These are phyloP conservation scores for Myopa tessellatipennis DNA, from an alignment of 2,888 invertebrate genomes.

Conservation along the genomic window DNA sequence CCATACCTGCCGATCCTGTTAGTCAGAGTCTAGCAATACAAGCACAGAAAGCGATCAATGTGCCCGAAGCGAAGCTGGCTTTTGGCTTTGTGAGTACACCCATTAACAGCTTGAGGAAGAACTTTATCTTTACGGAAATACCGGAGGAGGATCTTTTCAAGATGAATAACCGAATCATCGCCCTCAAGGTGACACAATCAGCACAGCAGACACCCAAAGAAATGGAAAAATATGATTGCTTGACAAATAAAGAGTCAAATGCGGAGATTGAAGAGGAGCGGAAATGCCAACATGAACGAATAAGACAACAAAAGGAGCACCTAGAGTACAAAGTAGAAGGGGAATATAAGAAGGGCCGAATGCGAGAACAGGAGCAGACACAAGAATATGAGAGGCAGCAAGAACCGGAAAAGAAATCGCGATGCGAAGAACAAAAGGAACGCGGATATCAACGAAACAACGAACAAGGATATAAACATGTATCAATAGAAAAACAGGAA, in stretches of 20 bases:
- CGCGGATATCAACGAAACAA: slow-evolving; percentile 28
- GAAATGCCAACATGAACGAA: slow-evolving; percentile 46
- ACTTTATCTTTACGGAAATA: slow-evolving; percentile 59
- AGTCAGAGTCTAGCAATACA: slow-evolving; percentile 69
- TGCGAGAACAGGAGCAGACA: neutral
- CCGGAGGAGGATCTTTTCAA: slow-evolving; percentile 70
- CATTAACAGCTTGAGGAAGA: slow-evolving; percentile 57
- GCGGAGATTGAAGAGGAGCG: slow-evolving; percentile 48
- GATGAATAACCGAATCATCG: slow-evolving; percentile 71
- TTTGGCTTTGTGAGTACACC: slow-evolving; percentile 71
- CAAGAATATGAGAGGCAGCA: slow-evolving; percentile 22
- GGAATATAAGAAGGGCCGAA: slow-evolving; percentile 48
- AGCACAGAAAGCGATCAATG: slow-evolving; percentile 64
- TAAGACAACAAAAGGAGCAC: neutral
- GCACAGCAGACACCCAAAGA: neutral
- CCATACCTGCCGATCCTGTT: slow-evolving; percentile 69
- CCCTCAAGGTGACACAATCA: slow-evolving; percentile 63
- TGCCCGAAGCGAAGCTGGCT: slow-evolving; percentile 70
- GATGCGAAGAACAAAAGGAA: slow-evolving; percentile 47
- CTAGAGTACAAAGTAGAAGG: slow-evolving; percentile 13
- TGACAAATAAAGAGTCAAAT: neutral
- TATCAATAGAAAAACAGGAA: too few relatives aligned
- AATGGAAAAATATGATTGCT: neutral
- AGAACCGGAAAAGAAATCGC: slow-evolving; percentile 47
- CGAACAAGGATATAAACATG: neutral